phyloP scores from a whole-genome alignment of 1,140 invertebrate genomes.

The Saxidomus purpurata region DNA sequence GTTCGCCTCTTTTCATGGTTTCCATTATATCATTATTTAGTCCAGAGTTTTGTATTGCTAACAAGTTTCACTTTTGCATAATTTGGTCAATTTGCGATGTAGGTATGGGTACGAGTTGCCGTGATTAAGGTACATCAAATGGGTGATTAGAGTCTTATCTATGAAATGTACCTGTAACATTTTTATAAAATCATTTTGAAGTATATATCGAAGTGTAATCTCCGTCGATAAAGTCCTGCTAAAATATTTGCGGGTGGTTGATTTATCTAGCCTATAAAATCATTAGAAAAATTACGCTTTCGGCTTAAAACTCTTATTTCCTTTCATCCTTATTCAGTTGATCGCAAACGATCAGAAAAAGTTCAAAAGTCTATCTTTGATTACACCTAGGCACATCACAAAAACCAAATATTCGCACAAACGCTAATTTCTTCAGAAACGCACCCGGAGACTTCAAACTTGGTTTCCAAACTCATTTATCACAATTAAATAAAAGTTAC shows the following conservation, averaged over 20 bases:
- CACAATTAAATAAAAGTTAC: constrained; percentile 31
- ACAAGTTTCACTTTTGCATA: constrained; percentile 27
- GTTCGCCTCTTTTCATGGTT: not conserved
- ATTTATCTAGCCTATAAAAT: constrained; percentile 32
- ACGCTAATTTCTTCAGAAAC: not conserved
- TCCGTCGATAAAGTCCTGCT: not conserved
- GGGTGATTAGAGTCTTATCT: constrained; percentile 16
- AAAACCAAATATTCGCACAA: not conserved
- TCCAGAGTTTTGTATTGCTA: constrained; percentile 31
- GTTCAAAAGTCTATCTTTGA: constrained; percentile 8
- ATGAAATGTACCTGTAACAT: constrained; percentile 26
- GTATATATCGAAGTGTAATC: constrained; percentile 31
- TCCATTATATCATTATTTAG: constrained; percentile 43
- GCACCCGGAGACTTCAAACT: constrained; percentile 26
- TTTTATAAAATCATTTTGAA: constrained; percentile 50
- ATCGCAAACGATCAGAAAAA: not conserved
- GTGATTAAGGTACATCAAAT: not conserved
- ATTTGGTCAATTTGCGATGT: constrained; percentile 40
- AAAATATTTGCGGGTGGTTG: not conserved
- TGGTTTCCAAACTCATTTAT: not conserved
- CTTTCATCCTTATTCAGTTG: not conserved
- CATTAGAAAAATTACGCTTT: not conserved
- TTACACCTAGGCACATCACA: not conserved
- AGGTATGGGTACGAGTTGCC: not conserved
- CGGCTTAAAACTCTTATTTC: not conserved